Evolutionary conservation across 2,888 invertebrate species (phyloP), one percentile per base, ranked within the genome.

Genomic region (Catocala sponsa): DNA sequence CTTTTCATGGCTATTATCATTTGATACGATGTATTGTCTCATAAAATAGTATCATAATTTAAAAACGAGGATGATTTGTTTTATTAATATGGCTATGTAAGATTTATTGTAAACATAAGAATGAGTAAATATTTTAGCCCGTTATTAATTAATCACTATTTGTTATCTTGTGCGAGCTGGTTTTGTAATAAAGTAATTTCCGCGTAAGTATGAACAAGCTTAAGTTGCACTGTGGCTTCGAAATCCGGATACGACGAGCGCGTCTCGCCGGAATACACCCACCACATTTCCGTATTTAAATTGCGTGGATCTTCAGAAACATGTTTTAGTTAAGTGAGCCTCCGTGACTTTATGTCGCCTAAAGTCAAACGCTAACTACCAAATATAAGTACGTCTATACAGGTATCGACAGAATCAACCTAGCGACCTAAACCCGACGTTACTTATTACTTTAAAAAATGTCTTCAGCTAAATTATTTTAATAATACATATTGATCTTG

Each of bases 281-380:
- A 75, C 82, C 78, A 78, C 81, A 82, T 82, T 87, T 86, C 87
- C 88, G 85, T 74, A 84, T 87, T 88, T 85, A 89, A 90, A 90
- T 89, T 88, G 85, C 79, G 78, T 82, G 80, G 80, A 81, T 78
- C 76, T 77, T 74, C 63, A 65, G 68, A 76, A 80, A 74, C 79
- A 78, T 80, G 76, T 80, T 82, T 80, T 70, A 78, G 76, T 78
- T 77, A 73, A 80, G 76, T 74, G 66, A 72, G 66, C 67, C 70
- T 64, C 59, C 47, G 13, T 47, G 49, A 43, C 13, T 52, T 35
- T 57, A 48, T 25, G 48, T 56, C 51, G 47, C 35, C 52, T 38
- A 49, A 60, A 58, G 53, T 46, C 51, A 42, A 35, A 55, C 44
- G 46, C 11, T 42, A 41, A 55, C 57, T 62, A 59, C 5, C 5